Evolutionary conservation across 64 coral and sea anemone species (phyloP).

Genomic region (Exaiptasia diaphana): DNA sequence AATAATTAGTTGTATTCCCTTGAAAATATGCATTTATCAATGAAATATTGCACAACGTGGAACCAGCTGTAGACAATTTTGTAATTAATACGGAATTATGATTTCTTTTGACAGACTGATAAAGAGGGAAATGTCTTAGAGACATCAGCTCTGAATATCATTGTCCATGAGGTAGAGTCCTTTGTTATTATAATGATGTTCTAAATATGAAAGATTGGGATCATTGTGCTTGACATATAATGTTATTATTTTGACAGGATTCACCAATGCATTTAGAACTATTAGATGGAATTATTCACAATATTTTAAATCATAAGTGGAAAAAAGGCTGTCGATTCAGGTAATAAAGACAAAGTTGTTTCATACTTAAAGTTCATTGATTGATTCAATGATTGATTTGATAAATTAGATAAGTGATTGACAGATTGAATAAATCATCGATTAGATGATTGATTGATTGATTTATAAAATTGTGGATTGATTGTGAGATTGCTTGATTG

Average conservation of each 20-base stretch:
- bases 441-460: no score
- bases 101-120: conserved; percentile 40
- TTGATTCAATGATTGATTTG: not conserved
- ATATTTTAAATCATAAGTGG: conserved; percentile 85
- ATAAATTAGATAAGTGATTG: no score
- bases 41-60: no score
- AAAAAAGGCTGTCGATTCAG: conserved; percentile 72
- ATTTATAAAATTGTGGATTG: no score
- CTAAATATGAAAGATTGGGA: not conserved
- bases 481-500: no score
- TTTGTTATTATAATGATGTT: not conserved
- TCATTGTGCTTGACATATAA: not conserved
- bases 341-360: not conserved
- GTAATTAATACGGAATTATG: not conserved
- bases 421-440: no score
- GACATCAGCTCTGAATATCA: conserved; percentile 74
- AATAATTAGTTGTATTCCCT: no score
- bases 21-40: no score
- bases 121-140: conserved; percentile 57
- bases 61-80: no score
- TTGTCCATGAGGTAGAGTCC: conserved; percentile 72
- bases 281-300: conserved; percentile 81
- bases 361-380: not conserved
- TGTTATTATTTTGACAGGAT: conserved; percentile 31
- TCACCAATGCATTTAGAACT: conserved; percentile 63